Conservation (phyloP, 2,797 vertebrate genomes). For the Spizella passerina region DNA sequence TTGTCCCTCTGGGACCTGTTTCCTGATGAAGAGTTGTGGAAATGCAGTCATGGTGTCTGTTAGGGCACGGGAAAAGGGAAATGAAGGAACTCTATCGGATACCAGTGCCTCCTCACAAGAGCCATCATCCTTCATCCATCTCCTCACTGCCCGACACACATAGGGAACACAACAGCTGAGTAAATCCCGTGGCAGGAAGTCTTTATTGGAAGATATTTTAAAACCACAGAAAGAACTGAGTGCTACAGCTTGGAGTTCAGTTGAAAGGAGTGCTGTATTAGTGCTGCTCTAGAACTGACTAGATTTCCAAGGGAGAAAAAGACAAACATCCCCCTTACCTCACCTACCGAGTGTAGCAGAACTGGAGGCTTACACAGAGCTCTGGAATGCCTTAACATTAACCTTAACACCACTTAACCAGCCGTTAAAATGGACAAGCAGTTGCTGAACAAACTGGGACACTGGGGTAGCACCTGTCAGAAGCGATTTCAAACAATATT, state of each 20-base stretch:
- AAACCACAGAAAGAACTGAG: background rate
- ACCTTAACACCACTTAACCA: background rate
- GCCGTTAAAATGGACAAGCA: background rate
- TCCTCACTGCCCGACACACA: background rate
- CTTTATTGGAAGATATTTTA: background rate
- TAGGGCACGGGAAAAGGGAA: background rate
- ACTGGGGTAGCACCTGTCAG: rapidly evolving
- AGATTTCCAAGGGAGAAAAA: background rate
- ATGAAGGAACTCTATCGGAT: rapidly evolving
- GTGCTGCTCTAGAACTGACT: background rate
- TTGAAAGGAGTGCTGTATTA: background rate
- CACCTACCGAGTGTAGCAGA: rapidly evolving
- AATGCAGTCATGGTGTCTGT: background rate
- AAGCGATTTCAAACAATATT: background rate
- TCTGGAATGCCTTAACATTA: background rate
- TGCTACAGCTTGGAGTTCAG: background rate
- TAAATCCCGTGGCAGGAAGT: background rate
- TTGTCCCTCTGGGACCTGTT: background rate
- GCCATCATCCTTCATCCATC: background rate
- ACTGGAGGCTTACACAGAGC: rapidly evolving
- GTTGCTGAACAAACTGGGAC: rapidly evolving
- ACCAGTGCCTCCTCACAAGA: background rate
- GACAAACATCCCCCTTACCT: background rate
- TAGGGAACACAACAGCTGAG: background rate
- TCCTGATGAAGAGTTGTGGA: background rate